These are phyloP conservation scores for Frankliniella fusca DNA, from an alignment of 2,888 invertebrate species.

Conservation along the genomic window DNA sequence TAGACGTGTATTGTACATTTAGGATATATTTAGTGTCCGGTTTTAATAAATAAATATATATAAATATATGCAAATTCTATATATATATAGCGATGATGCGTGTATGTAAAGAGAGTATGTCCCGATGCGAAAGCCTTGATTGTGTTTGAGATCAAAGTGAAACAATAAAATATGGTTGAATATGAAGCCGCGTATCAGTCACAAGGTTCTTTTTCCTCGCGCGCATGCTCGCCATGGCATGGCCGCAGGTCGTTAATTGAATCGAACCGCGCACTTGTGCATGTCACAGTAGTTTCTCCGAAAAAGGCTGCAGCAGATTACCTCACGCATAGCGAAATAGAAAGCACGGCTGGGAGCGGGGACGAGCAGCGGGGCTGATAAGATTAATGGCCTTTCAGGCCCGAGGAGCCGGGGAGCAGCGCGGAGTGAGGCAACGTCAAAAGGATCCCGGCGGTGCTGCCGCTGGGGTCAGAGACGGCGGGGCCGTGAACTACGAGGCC, in stretches of 20 bases:
- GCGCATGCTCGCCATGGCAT: too few species aligned
- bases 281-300: too few species aligned
- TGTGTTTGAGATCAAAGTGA: slow-evolving; percentile 4
- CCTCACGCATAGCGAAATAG: background rate
- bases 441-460: slow-evolving; percentile 8
- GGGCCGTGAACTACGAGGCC: background rate
- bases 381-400: slow-evolving; percentile 17
- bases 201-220: too few species aligned
- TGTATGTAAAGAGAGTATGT: slow-evolving; percentile 20
- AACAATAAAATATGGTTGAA: slow-evolving; percentile 27
- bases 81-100: slow-evolving; percentile 23
- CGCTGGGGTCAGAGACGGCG: background rate
- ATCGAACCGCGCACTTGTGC: too few species aligned
- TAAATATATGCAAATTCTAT: slow-evolving; percentile 27
- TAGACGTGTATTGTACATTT: slow-evolving; percentile 23
- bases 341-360: slow-evolving; percentile 8
- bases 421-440: background rate
- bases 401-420: background rate
- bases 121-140: slow-evolving; percentile 16
- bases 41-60: slow-evolving; percentile 27
- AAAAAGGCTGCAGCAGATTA: too few species aligned
- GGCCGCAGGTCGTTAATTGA: too few species aligned
- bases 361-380: background rate
- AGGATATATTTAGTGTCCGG: slow-evolving; percentile 22
- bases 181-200: background rate